Evolutionary conservation across 2,888 invertebrate species (phyloP), one percentile per base, ranked within the genome.

Genomic region (Lagria hirta): DNA sequence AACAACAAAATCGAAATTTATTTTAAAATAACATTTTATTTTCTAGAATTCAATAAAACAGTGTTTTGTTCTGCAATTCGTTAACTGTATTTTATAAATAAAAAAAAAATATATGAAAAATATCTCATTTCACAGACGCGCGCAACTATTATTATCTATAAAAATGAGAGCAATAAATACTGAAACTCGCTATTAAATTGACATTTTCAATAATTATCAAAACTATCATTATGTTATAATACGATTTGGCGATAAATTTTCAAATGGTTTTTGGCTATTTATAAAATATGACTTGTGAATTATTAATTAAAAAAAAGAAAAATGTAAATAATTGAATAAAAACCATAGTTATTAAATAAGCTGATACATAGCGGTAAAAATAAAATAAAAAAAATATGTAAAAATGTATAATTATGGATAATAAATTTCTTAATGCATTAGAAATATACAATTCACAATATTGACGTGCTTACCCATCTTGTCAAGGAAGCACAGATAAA

Each of bases 71-170:
- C 30, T 42, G 42, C 35, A 34, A 33, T 22, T 40, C 20, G 24
- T 36, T 30, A 38, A 48, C 37, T 37, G 35, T 40, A 48, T 45
- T 42, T 43, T 43, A 48, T 30, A 34, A 46, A 48, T 50, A 44
- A 40, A 32, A 47, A 40, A 52, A 50, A 43, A 48, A 42, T 5
- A 17, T n/a, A 37, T 16, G 15, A 14, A 26, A 10, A 21, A 23
- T 37, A 12, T 13, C 17, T 18, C 6, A 30, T 37, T 11, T 26
- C 22, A 14, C 14, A 40, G 26, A 40, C 11, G 32, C 8, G 8
- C 20, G 28, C 18, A 23, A 11, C 11, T 26, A 26, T 26, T 8
- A 34, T 43, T 35, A 35, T 16, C 32, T 41, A 23, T 23, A 26
- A 20, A 41, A 32, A 33, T 15, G 17, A 16, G 20, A 29, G 35